These are phyloP conservation scores for Catocala sponsa DNA, from an alignment of 2,888 invertebrate species.

Conservation along the genomic window DNA sequence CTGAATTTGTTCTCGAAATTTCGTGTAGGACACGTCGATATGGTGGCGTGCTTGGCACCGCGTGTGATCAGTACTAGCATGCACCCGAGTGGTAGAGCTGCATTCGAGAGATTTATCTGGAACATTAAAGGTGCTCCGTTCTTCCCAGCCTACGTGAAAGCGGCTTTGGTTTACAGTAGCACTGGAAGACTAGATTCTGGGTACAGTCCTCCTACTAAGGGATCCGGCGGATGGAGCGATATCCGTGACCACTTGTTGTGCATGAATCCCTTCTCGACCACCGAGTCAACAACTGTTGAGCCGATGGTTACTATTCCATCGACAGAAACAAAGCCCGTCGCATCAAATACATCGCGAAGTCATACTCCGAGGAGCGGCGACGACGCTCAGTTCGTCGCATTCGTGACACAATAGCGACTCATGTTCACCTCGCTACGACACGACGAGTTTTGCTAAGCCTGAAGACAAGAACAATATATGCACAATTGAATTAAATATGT, in stretches of 20 bases:
- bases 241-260: constrained; percentile 65
- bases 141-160: constrained; percentile 56
- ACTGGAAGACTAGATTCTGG: constrained; percentile 41
- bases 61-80: constrained; percentile 55
- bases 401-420: no score
- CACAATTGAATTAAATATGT: constrained; percentile 24
- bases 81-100: constrained; percentile 38
- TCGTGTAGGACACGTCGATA: constrained; percentile 45
- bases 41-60: constrained; percentile 56
- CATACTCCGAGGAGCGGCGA: no score
- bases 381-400: no score
- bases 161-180: constrained; percentile 49
- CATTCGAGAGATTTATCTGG: constrained; percentile 20
- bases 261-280: constrained; percentile 52
- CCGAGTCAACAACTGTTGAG: constrained; percentile 12
- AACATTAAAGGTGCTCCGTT: constrained; percentile 24
- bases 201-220: constrained; percentile 40
- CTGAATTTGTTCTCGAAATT: constrained; percentile 51
- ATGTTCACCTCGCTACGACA: no score
- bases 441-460: no score
- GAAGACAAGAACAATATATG: neutral
- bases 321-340: no score
- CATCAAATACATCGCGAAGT: no score
- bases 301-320: neutral
- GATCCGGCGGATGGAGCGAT: constrained; percentile 65